A percentile compares a stretch with the other conserved stretches of the same genome.
Conservation (phyloP, 2,888 invertebrate genomes). For the Drosophila flavopinicola region DNA sequence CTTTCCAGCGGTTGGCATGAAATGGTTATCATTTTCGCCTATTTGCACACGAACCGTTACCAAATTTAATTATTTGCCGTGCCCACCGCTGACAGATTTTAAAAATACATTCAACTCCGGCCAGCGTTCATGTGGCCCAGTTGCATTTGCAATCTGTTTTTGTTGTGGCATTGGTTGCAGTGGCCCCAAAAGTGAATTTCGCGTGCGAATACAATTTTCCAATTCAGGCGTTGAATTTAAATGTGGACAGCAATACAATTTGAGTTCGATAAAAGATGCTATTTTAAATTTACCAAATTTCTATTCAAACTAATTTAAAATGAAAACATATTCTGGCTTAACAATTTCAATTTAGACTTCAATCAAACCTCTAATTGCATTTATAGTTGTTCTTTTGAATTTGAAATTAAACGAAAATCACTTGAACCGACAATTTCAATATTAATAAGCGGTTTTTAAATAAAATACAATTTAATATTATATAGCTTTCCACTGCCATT, state of each 20-base stretch:
- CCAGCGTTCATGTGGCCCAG: slow-evolving; percentile 1
- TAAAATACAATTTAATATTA: no score
- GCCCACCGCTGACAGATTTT: slow-evolving; percentile 8
- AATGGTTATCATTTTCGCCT: no score
- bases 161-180: slow-evolving; percentile 3
- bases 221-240: slow-evolving; percentile 8
- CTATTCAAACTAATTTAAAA: no score
- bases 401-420: no score
- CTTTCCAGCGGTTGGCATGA: background rate
- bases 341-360: background rate
- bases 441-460: no score
- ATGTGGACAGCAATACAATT: background rate
- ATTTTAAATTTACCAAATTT: no score
- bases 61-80: slow-evolving; percentile 25
- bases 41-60: background rate
- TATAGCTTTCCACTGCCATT: no score
- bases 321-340: no score
- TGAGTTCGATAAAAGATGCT: background rate
- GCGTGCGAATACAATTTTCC: background rate
- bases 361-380: no score
- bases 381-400: no score
- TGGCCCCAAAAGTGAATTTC: slow-evolving; percentile 5
- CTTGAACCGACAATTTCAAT: no score
- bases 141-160: slow-evolving; percentile 17
- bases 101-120: slow-evolving; percentile 4